phyloP scores from a whole-genome alignment of 2,888 invertebrate species.

The Metopia argyrocephala region DNA sequence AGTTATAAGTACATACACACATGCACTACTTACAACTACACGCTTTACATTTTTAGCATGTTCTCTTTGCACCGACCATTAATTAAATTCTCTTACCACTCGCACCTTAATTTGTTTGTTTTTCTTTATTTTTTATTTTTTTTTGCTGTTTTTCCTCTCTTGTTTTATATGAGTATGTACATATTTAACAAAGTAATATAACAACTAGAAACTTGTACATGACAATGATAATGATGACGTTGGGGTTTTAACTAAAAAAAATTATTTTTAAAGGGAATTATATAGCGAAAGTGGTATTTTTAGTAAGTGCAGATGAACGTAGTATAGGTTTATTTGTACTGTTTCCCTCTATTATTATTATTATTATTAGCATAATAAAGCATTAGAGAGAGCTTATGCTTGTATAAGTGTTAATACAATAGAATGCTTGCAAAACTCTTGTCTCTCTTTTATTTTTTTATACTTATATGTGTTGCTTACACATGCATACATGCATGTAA shows the following conservation, averaged over 20 bases:
- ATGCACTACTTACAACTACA: too few species aligned
- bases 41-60: too few species aligned
- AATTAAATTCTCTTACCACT: too few species aligned
- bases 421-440: slow-evolving; percentile 4
- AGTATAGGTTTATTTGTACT: too few species aligned
- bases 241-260: slow-evolving; percentile 37
- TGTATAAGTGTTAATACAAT: background rate
- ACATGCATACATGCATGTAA: slow-evolving; percentile 14
- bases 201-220: too few species aligned
- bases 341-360: background rate
- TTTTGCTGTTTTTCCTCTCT: slow-evolving; percentile 1
- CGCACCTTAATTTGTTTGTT: background rate
- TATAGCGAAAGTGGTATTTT: slow-evolving; percentile 45
- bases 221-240: slow-evolving; percentile 45
- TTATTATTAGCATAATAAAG: too few species aligned
- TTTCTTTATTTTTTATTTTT: background rate
- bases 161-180: background rate
- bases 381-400: background rate
- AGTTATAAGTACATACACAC: too few species aligned
- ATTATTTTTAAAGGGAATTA: slow-evolving; percentile 40
- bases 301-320: slow-evolving; percentile 46
- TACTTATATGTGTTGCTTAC: background rate
- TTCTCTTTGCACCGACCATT: too few species aligned
- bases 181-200: too few species aligned
- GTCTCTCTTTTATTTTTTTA: background rate